These are phyloP conservation scores for Euphydryas editha DNA, from an alignment of 2,888 invertebrate genomes.

Conservation along the genomic window DNA sequence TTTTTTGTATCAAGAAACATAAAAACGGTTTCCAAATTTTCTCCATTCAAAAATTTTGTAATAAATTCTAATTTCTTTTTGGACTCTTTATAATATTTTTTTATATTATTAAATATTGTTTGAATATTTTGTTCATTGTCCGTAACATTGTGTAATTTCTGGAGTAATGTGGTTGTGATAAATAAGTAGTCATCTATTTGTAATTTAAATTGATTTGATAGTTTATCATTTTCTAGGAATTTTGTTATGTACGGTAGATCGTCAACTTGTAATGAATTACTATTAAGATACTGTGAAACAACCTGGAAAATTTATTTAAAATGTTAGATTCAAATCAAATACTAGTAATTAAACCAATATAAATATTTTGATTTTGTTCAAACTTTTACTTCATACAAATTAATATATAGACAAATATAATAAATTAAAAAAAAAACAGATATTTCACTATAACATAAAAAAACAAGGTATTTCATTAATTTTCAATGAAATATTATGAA, in stretches of 20 bases:
- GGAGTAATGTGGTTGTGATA: conserved; percentile 60
- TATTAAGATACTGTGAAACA: conserved; percentile 64
- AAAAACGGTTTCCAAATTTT: conserved; percentile 69
- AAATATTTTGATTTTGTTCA: too few species aligned
- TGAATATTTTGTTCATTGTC: conserved; percentile 46
- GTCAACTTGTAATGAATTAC: conserved; percentile 54
- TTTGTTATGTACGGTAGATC: conserved; percentile 57
- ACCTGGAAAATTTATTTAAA: conserved; percentile 57
- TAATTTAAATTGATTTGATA: conserved; percentile 56
- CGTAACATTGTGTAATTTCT: conserved; percentile 53
- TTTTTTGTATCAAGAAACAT: conserved; percentile 62
- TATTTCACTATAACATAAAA: too few species aligned
- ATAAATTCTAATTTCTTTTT: conserved; percentile 75
- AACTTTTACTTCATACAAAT: too few species aligned
- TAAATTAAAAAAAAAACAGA: too few species aligned
- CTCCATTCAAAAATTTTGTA: conserved; percentile 61
- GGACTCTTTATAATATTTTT: conserved; percentile 66
- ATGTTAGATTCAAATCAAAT: not conserved
- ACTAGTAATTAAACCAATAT: too few species aligned
- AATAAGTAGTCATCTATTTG: conserved; percentile 63
- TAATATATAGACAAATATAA: too few species aligned
- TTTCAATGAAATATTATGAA: too few species aligned
- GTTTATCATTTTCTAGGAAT: conserved; percentile 68
- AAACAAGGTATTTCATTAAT: too few species aligned
- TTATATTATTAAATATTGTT: conserved; percentile 58